phyloP scores from a whole-genome alignment of 2,797 vertebrate genomes.

The Nyctalus aviator region DNA sequence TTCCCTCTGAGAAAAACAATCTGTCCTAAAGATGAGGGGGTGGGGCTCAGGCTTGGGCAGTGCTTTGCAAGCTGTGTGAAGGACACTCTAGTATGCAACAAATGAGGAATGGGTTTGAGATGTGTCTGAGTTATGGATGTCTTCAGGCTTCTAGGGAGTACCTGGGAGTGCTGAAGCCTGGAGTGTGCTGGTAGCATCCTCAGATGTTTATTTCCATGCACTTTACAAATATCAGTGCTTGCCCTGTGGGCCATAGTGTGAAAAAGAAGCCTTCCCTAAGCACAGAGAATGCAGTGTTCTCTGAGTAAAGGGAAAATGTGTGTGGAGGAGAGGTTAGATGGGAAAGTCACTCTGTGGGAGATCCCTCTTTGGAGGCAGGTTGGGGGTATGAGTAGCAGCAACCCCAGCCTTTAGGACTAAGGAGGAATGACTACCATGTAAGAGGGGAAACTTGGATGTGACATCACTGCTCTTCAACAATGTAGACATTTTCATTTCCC shows the following conservation, averaged over 20 bases:
- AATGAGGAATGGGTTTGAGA: constrained; percentile 41
- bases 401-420: neutral
- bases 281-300: neutral
- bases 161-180: neutral
- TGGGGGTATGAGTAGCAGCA: neutral
- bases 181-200: neutral
- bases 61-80: neutral
- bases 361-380: neutral
- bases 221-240: neutral
- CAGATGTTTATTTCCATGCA: neutral
- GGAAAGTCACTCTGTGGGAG: neutral
- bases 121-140: neutral
- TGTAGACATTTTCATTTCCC: constrained; percentile 57
- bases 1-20: neutral
- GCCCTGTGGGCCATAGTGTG: neutral
- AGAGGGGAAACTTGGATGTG: constrained; percentile 39
- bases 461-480: neutral
- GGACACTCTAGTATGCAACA: neutral
- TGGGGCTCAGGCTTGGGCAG: neutral
- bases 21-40: neutral
- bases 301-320: neutral
- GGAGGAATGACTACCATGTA: neutral
- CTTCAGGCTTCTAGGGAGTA: neutral
- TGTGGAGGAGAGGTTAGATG: neutral
- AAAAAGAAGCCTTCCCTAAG: neutral